Conservation (phyloP, 1,140 invertebrate genomes). For the Drosophila repleta region DNA sequence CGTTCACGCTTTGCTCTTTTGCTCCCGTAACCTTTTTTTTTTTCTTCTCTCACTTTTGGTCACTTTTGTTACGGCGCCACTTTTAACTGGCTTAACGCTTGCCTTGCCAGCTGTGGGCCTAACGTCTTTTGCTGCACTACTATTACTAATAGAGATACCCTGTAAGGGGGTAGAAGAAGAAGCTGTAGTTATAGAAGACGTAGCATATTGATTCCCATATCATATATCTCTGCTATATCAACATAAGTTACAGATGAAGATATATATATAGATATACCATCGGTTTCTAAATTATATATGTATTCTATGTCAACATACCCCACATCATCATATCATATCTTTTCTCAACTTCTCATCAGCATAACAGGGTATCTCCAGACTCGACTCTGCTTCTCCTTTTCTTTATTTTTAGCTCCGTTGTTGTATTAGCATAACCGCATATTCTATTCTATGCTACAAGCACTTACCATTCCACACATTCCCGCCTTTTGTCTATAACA, state of each 20-base stretch:
- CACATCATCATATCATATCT: too few relatives aligned
- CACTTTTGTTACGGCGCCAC: slow-evolving; percentile 20
- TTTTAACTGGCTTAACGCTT: slow-evolving; percentile 53
- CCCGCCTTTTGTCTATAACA: slow-evolving; percentile 14
- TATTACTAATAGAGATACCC: slow-evolving; percentile 41
- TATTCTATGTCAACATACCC: too few relatives aligned
- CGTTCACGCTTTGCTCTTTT: slow-evolving; percentile 14
- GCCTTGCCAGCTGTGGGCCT: slow-evolving; percentile 23
- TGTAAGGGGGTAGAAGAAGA: not conserved
- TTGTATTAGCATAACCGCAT: slow-evolving; percentile 3
- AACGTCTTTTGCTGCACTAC: slow-evolving; percentile 32
- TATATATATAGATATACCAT: too few relatives aligned
- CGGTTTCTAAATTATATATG: too few relatives aligned
- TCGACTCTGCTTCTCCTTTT: not conserved
- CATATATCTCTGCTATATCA: too few relatives aligned
- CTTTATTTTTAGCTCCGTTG: not conserved
- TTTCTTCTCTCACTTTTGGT: not conserved
- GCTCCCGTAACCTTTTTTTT: slow-evolving; percentile 19
- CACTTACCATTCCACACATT: slow-evolving; percentile 4
- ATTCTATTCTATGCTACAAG: slow-evolving; percentile 2
- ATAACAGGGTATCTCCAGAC: not conserved
- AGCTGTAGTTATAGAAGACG: not conserved
- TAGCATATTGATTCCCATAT: too few relatives aligned
- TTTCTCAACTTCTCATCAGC: too few relatives aligned
- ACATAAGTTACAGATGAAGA: too few relatives aligned